Base-by-base conservation (phyloP, 92 coral and sea anemone species). In the Paragorgia papillata region DNA sequence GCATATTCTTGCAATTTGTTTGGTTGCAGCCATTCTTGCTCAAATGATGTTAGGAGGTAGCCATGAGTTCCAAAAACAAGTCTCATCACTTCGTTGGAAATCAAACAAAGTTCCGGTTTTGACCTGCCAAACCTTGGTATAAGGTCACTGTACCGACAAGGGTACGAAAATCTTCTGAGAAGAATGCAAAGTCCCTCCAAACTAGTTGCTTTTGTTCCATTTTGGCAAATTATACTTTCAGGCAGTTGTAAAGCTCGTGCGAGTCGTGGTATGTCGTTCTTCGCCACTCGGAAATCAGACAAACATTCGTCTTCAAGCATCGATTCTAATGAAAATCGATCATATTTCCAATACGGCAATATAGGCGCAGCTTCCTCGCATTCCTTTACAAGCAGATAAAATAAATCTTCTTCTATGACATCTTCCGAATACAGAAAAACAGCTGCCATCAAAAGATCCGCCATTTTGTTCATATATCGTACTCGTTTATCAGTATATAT, bases 101-200 rank as follows among this genome's bases (percentile, higher is more conserved):
- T 57, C 26, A 50, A 29, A 76, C 83, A 64, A 18, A 65, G 40
- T 13, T 51, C 54, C 13, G 79, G 57, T 15, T 19, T 66, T 32
- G 84, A 66, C 49, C 54, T 29, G 35, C 76, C 64, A 28, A 49
- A 65, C 20, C 64, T 75, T 18, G 79, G 57, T 25, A 79, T 65
- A 53, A 69, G 56, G 65, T 54, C 79, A 20, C 68, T 66, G 74
- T 77, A 64, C 55, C 79, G 29, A 41, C 84, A 79, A 28, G 84
- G 77, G 63, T 79, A 79, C 29, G 79, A 50, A 39, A 79, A 37
- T 51, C 84, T 18, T 79, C 66, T 79, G 37, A 79, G 59, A 27
- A 79, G 56, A 29, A 79, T 49, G 69, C 84, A 55, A 51, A 79
- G 57, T 5, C 63, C 84, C 53, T 79, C 84, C 64, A 66, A 44